Evolutionary conservation across 2,888 invertebrate species (phyloP), one percentile per base, ranked within the genome.

Genomic region (Biston betularia): DNA sequence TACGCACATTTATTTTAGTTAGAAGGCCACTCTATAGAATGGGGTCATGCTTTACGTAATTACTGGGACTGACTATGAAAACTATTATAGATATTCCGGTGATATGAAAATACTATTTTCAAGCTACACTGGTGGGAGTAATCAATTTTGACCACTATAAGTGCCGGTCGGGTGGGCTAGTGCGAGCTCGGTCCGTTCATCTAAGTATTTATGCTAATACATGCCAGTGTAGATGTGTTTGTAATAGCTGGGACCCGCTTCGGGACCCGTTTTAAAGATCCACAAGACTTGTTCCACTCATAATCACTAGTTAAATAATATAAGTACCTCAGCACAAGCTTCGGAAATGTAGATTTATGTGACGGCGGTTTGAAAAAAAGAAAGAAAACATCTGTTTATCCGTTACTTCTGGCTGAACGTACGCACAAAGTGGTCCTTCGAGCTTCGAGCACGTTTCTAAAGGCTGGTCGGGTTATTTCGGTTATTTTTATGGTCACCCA

Each of bases 11-110:
- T 77, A 76, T 79, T 78, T 74, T 80, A 78, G 77, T 65, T 69
- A 65, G 74, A 79, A 79, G 78, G 81, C 69, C 75, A 75, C 71
- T 15, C 14, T 71, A 45, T 62, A 73, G 65, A 78, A 78, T 75
- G 63, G 68, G 79, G 79, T 75, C 79, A 81, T 65, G 76, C 72
- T 76, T 75, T 74, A 72, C 75, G 79, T 73, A 77, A 81, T 77
- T 78, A 73, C 71, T 71, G 71, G 54, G 57, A 72, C 72, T 70
- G 71, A 68, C 71, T 69, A 72, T 60, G 56, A 74, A 72, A 68
- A 69, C 65, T 66, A 42, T 68, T 56, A 53, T 58, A 65, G 71
- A 70, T 71, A 63, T 69, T 71, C 62, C 53, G 65, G 64, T 65
- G 67, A 67, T 71, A 59, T 45, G 54, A 64, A 69, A 70, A 66